Conservation (phyloP, 2,797 vertebrate genomes). For the Paedocypris micromegethes region DNA sequence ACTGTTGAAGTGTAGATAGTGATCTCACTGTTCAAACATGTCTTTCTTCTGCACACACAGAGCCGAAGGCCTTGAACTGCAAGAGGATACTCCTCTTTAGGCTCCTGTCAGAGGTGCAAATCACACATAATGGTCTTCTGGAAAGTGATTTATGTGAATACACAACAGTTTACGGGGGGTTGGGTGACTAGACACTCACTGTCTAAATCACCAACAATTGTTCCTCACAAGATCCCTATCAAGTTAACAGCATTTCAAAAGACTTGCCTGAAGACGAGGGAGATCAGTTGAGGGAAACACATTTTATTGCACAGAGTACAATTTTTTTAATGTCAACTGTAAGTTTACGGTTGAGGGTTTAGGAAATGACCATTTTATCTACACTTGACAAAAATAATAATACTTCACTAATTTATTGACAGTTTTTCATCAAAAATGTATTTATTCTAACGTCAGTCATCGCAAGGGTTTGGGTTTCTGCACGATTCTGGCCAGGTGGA, state of each 20-base stretch:
- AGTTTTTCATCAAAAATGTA: too few species aligned
- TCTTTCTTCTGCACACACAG: conserved; percentile 46
- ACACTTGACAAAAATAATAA: too few species aligned
- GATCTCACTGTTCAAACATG: conserved; percentile 58
- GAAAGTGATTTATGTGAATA: conserved; percentile 52
- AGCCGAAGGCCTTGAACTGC: conserved; percentile 39
- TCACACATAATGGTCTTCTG: conserved; percentile 36
- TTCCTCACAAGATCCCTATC: conserved; percentile 21
- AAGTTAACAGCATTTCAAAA: conserved; percentile 38
- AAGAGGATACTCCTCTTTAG: conserved; percentile 30
- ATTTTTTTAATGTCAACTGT: too few species aligned
- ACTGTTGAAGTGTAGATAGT: conserved; percentile 51
- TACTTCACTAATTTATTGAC: too few species aligned
- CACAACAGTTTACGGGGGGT: conserved; percentile 26
- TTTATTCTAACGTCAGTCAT: too few species aligned
- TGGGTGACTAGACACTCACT: conserved; percentile 18
- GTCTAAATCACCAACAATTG: conserved; percentile 25
- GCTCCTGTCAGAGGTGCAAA: conserved; percentile 46
- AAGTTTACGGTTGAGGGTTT: too few species aligned
- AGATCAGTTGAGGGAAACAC: conserved; percentile 2
- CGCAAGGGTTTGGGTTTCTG: too few species aligned
- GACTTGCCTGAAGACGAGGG: conserved; percentile 8
- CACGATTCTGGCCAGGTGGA: too few species aligned
- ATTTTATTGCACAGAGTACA: background rate
- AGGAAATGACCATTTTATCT: too few species aligned